Percentiles rank a stretch among this genome's conserved stretches.
phyloP scores from a whole-genome alignment of 2,113 vertebrate species.

The Chionomys nivalis region DNA sequence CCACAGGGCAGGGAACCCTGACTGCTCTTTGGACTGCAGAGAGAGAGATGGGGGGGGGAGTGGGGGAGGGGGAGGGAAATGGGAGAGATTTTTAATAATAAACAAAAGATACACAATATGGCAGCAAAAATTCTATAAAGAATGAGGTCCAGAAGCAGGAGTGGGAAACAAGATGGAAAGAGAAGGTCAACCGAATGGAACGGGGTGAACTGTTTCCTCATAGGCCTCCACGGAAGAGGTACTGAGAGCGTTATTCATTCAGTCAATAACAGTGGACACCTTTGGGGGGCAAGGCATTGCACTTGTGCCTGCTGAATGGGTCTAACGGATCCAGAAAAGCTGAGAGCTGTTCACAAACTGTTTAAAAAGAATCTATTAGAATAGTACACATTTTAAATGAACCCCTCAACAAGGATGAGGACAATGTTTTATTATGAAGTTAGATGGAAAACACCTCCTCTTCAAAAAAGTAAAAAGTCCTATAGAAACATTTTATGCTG shows the following conservation, averaged over 20 bases:
- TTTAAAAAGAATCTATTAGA: neutral
- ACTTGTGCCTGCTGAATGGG: neutral
- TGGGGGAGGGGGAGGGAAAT: too few species aligned
- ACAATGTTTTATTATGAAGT: slow-evolving; percentile 12
- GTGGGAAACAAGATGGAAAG: neutral
- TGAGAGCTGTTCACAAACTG: neutral
- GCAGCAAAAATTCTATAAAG: neutral
- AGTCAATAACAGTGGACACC: neutral
- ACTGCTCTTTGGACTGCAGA: too few species aligned
- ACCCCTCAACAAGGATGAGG: neutral
- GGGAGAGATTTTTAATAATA: too few species aligned
- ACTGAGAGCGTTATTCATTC: neutral
- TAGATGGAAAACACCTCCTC: neutral
- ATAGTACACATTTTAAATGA: neutral
- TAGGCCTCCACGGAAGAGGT: neutral
- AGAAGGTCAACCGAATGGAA: neutral
- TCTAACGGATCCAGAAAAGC: neutral
- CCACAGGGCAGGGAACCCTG: too few species aligned
- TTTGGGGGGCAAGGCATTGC: neutral
- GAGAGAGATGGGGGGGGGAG: too few species aligned
- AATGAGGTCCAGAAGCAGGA: neutral
- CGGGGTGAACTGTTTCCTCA: neutral
- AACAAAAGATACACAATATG: neutral
- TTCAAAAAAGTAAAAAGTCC: neutral
- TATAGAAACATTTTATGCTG: slow-evolving; percentile 32